Base-by-base conservation (phyloP, 2,113 vertebrate genomes). In the Dolichotis patagonum region DNA sequence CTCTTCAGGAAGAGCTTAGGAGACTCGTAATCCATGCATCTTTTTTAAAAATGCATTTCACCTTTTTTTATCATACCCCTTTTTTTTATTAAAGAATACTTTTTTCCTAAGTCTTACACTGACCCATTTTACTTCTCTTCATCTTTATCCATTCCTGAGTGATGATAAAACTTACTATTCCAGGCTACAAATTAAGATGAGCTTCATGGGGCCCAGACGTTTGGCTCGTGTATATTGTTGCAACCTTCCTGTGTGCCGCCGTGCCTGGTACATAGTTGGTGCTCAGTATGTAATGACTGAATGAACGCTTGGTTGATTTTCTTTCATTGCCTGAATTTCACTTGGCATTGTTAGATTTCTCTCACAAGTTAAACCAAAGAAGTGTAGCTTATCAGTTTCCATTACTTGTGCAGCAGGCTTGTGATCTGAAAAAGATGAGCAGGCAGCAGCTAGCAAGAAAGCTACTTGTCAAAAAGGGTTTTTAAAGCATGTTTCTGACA, bases 401-500 rank as follows among this genome's bases (percentile, higher is more conserved):
- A 12, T 54, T 69, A 41, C 28, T 62, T 16, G 41, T 3, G 2
- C 14, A 38, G 62, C 49, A 78, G 41, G 60, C 49, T 62, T 85
- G 16, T 67, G 77, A 32, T 82, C 81, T 49, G 11, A 84, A 58
- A 62, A 75, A 88, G 30, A 43, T 6, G 10, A 30, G 28, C 54
- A 69, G 60, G 8, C 7, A 43, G 16, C n/a, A 32, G 38, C 35
- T 54, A 67, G 65, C 43, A 11, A 30, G 58, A 81, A 65, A 43
- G 16, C 22, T n/a, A 75, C 81, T 69, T 63, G 71, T 89, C 52
- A 3, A 22, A 22, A 73, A 73, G 58, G 46, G 0, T 7, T 38
- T 96, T 88, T 84, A 58, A 32, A 73, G 4, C 10, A 30, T 22
- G 6, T 60, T 87, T 91, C 71, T 96, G 91, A 85, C 95, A 78